These are phyloP conservation scores for Gymnothorax reevesii DNA, from an alignment of 2,797 vertebrate species.

Conservation along the genomic window DNA sequence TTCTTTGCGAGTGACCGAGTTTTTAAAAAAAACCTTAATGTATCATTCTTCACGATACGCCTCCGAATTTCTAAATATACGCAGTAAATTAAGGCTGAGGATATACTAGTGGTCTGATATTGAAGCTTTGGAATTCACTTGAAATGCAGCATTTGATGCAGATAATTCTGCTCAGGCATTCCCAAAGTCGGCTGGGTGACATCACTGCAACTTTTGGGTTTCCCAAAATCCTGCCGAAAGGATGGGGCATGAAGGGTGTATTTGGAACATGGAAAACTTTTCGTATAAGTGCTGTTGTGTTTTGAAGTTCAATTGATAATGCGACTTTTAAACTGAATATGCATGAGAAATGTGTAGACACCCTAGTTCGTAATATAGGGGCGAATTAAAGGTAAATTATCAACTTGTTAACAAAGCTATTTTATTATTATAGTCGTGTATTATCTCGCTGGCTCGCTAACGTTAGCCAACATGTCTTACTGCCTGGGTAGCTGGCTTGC, in stretches of 20 bases:
- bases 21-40: not conserved
- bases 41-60: not conserved
- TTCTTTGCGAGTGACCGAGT: not conserved
- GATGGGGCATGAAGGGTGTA: not conserved
- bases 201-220: constrained; percentile 36
- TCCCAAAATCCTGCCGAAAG: constrained; percentile 9
- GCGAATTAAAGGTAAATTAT: not conserved
- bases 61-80: not conserved
- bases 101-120: not conserved
- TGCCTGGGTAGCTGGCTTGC: not conserved
- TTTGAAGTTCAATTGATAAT: not conserved
- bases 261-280: not conserved
- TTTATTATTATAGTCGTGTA: not conserved
- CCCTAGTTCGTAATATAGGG: not conserved
- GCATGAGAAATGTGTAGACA: too few species aligned
- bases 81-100: not conserved
- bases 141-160: too few species aligned
- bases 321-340: not conserved
- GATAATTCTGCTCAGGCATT: constrained; percentile 39
- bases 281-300: not conserved
- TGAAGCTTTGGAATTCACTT: too few species aligned
- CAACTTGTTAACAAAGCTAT: not conserved
- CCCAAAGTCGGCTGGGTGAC: constrained; percentile 40
- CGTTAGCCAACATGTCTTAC: not conserved
- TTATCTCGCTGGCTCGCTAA: too few species aligned